Evolutionary conservation across 2,797 vertebrate species (phyloP).

Genomic region (Channa striata): DNA sequence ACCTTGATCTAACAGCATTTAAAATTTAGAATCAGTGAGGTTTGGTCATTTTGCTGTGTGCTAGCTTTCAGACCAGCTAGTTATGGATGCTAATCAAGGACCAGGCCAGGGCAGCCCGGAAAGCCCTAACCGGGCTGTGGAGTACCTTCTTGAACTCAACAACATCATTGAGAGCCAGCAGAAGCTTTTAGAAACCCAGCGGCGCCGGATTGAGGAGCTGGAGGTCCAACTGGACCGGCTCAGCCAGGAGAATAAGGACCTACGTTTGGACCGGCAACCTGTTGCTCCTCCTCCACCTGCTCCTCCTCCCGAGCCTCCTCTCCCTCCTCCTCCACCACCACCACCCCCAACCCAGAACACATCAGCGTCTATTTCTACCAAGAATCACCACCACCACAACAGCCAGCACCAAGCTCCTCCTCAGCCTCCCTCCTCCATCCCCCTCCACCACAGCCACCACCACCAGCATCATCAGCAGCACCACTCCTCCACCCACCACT

Average conservation of each 20-base stretch:
- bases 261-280: constrained; percentile 84
- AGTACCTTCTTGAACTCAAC: constrained; percentile 95
- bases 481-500: constrained; percentile 57
- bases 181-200: constrained; percentile 92
- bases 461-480: constrained; percentile 58
- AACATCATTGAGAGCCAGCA: constrained; percentile 96
- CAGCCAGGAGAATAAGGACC: constrained; percentile 92
- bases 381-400: constrained; percentile 68
- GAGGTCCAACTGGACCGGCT: constrained; percentile 92
- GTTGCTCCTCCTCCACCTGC: constrained; percentile 57
- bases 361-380: constrained; percentile 44
- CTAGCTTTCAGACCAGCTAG: constrained; percentile 31
- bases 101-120: constrained; percentile 81
- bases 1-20: constrained; percentile 20
- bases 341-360: constrained; percentile 63
- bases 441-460: constrained; percentile 67
- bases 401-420: constrained; percentile 62
- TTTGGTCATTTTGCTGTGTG: not conserved
- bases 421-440: constrained; percentile 61
- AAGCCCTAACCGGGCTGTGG: constrained; percentile 92
- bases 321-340: constrained; percentile 73
- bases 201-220: constrained; percentile 91
- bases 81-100: constrained; percentile 78
- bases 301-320: constrained; percentile 67
- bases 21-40: constrained; percentile 2